phyloP scores from a whole-genome alignment of 2,797 vertebrate genomes.

The Ara ararauna region DNA sequence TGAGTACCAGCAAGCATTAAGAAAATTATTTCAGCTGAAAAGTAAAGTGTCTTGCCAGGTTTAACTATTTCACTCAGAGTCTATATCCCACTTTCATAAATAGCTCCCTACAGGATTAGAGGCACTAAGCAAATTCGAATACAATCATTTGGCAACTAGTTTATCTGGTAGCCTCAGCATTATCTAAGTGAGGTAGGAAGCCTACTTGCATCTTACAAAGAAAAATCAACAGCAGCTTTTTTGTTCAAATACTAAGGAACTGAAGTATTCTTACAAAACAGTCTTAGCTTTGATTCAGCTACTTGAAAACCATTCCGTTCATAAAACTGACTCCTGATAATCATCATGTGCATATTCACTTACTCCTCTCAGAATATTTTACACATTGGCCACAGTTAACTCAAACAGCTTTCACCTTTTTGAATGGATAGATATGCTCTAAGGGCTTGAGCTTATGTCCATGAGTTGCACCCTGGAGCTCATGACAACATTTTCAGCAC shows the following conservation, averaged over 20 bases:
- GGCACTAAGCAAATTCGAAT: background rate
- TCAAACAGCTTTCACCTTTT: background rate
- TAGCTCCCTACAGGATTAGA: background rate
- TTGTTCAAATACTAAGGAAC: constrained; percentile 35
- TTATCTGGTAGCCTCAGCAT: background rate
- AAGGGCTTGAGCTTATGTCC: background rate
- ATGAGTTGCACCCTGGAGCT: background rate
- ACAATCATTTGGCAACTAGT: background rate
- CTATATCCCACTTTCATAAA: background rate
- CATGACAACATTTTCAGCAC: background rate
- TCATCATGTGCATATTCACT: background rate
- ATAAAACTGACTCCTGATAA: background rate
- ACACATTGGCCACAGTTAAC: background rate
- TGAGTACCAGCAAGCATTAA: background rate
- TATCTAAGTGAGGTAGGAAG: background rate
- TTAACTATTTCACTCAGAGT: background rate
- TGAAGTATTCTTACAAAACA: background rate
- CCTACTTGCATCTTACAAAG: background rate
- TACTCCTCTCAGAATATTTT: background rate
- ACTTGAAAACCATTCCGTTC: background rate
- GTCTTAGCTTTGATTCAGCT: constrained; percentile 8
- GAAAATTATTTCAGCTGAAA: background rate
- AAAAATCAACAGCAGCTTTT: constrained; percentile 1
- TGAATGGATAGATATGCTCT: background rate
- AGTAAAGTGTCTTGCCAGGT: background rate